Base-by-base conservation (phyloP, 2,797 vertebrate genomes). In the Acanthurus leucopareius region DNA sequence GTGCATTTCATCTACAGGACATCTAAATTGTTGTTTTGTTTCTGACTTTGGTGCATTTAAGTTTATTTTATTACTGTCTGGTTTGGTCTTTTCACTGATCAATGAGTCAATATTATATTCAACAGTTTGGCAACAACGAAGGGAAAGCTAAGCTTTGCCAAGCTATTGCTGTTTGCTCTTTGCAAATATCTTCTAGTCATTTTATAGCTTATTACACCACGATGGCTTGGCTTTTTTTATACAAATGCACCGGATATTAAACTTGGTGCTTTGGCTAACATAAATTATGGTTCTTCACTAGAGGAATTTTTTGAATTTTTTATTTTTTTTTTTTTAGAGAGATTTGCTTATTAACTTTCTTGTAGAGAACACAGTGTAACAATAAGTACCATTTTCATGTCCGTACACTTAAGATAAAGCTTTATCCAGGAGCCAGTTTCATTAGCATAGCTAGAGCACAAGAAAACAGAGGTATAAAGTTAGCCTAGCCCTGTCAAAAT, bases 141-240 rank as follows among this genome's bases (percentile, higher is more conserved):
- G 3, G 40, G 2, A 64, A 10, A 40, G 2, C 2, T 48, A 16
- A 47, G 6, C 13, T 19, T 63, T 70, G 20, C 22, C 14, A 10
- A 75, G 3, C 61, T 77, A 59, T 71, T 82, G 62, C 53, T 77
- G 10, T 72, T 72, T 58, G 68, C 58, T 40, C 11, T 42, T 22
- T 80, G 63, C 65, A 68, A 61, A 42, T 44, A 9, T 45, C 71
- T 57, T 38, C 28, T 53, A 35, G 13, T 32, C 38, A 17, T 0
- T 2, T 71, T 14, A 51, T 44, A 63, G 40, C 32, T 61, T 20
- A 72, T 77, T 52, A 22, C 22, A 60, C 49, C 42, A 42, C 5
- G 10, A 76, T 78, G 45, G 47, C 54, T 72, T 66, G 15, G 52
- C n/a, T 84, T 2, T 53, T 53, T 73, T 65, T 62, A 16, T 42